Conservation (phyloP, 2,113 vertebrate genomes). For the Tachysurus vachellii region DNA sequence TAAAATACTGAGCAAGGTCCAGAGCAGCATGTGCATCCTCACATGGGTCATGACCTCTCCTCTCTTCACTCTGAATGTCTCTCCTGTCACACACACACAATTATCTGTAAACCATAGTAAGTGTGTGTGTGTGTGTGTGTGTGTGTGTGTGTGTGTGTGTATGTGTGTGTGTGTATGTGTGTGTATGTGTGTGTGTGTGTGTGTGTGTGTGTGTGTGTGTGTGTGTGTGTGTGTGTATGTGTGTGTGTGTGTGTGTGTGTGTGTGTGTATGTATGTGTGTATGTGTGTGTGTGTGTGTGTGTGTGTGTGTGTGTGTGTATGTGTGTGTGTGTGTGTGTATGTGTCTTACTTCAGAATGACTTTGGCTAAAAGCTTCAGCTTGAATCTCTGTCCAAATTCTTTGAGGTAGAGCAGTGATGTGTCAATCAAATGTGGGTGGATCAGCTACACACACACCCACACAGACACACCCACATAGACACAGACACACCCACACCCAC, state of each 20-base stretch:
- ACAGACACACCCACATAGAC: too few relatives aligned
- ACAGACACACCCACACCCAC: too few relatives aligned
- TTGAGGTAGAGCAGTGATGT: constrained; percentile 84
- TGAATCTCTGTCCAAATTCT: constrained; percentile 79
- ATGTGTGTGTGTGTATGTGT: background rate
- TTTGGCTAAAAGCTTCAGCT: constrained; percentile 83
- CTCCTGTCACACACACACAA: constrained; percentile 68
- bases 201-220: background rate
- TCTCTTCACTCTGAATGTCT: constrained; percentile 78
- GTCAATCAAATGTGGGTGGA: constrained; percentile 87
- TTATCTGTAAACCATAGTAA: too few relatives aligned
- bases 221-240: background rate
- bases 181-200: background rate
- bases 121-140: background rate
- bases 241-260: background rate
- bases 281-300: background rate
- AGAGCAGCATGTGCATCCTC: constrained; percentile 85
- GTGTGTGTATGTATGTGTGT: background rate
- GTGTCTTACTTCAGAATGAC: constrained; percentile 79
- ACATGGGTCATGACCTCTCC: constrained; percentile 78
- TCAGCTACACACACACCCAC: constrained; percentile 71
- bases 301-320: background rate
- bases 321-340: background rate
- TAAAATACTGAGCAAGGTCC: constrained; percentile 87
- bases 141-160: background rate